A percentile compares a stretch with the other conserved stretches of the same genome.
These are phyloP conservation scores for Limosa lapponica DNA, from an alignment of 2,797 vertebrate species.

Conservation along the genomic window DNA sequence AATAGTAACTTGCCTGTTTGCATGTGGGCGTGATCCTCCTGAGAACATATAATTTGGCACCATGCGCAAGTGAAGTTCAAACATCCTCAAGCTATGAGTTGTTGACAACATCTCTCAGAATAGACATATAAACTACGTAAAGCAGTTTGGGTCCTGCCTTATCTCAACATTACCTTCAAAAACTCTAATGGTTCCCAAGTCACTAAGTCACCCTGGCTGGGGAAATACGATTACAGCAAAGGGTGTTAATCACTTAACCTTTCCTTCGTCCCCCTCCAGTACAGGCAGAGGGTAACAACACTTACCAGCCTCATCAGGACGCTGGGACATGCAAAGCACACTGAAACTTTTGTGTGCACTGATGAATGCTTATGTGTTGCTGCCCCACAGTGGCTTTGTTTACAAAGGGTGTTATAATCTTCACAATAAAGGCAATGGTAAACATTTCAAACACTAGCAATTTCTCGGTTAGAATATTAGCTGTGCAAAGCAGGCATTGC, in stretches of 20 bases:
- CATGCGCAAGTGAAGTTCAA: background rate
- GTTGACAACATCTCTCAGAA: conserved; percentile 44
- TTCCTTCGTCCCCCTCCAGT: background rate
- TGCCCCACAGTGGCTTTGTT: background rate
- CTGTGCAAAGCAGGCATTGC: background rate
- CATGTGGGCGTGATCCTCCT: conserved; percentile 47
- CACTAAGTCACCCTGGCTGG: background rate
- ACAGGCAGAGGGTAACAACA: background rate
- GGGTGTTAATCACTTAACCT: background rate
- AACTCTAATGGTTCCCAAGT: background rate
- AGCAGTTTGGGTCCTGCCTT: background rate
- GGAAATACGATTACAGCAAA: background rate
- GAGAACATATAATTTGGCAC: conserved; percentile 41
- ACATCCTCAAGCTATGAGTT: conserved; percentile 12
- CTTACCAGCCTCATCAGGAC: background rate
- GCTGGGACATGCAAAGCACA: background rate
- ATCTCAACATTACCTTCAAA: background rate
- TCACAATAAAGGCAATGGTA: background rate
- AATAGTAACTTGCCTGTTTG: conserved; percentile 59
- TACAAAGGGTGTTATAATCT: background rate
- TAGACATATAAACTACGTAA: background rate
- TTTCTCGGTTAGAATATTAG: background rate
- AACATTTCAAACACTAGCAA: background rate
- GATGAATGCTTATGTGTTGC: background rate
- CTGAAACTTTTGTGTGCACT: background rate